A percentile compares a stretch with the other conserved stretches of the same genome.
Evolutionary conservation across 64 coral and sea anemone genomes (phyloP).

Genomic region (Stichodactyla helianthus): DNA sequence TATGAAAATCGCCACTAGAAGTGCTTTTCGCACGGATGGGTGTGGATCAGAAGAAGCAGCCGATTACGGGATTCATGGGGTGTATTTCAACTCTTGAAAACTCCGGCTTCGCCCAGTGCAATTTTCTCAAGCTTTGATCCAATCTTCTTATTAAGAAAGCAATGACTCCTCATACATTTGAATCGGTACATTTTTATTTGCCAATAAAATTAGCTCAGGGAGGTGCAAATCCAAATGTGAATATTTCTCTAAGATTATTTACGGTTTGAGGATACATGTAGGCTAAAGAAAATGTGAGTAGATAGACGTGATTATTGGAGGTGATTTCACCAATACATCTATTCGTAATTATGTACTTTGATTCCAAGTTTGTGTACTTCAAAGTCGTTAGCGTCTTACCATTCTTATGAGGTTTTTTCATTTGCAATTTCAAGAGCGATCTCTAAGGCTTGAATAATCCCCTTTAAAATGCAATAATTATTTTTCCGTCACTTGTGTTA

Average conservation of each 20-base stretch:
- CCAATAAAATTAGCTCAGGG: neutral
- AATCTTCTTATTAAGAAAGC: conserved; percentile 1
- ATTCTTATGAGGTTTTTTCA: conserved; percentile 11
- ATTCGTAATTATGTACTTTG: conserved; percentile 3
- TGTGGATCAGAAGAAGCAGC: neutral
- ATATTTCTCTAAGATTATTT: neutral
- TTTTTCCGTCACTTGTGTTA: conserved; percentile 58
- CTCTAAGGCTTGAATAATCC: conserved; percentile 15
- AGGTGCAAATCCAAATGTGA: neutral
- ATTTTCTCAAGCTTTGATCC: conserved; percentile 2
- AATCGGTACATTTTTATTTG: conserved; percentile 12
- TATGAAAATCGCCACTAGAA: neutral
- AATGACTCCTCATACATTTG: neutral
- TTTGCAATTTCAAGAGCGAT: conserved; percentile 13
- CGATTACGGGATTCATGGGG: neutral
- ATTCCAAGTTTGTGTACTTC: neutral
- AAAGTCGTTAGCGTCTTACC: conserved; percentile 1
- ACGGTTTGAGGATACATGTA: neutral
- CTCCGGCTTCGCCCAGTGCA: neutral
- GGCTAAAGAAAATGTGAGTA: neutral
- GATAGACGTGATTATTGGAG: neutral
- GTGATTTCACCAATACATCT: neutral
- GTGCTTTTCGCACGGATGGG: neutral
- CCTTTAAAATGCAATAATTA: conserved; percentile 29
- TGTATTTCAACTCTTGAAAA: neutral